Conservation (phyloP, 2,113 vertebrate species). For the Ailurus styani region DNA sequence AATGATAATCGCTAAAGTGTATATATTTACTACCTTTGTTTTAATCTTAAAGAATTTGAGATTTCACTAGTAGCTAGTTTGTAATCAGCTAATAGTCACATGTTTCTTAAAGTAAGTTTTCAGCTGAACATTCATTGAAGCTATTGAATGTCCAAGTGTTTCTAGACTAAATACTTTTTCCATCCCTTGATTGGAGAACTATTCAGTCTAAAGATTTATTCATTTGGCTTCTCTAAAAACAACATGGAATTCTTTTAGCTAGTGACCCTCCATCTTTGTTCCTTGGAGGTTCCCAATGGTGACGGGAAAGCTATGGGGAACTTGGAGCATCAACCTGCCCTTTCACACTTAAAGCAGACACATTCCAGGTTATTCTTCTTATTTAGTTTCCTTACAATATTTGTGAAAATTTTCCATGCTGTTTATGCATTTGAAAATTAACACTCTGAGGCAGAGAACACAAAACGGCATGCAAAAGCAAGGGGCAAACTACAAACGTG, state of each 20-base stretch:
- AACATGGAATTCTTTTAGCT: neutral
- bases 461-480: neutral
- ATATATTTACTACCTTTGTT: neutral
- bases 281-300: accelerated
- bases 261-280: neutral
- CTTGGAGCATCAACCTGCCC: accelerated
- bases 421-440: neutral
- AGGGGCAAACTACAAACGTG: neutral
- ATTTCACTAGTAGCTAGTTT: neutral
- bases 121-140: neutral
- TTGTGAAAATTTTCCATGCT: neutral
- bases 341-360: neutral
- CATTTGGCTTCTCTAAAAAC: neutral
- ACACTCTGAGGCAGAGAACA: neutral
- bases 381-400: neutral
- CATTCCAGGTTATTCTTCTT: neutral
- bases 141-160: neutral
- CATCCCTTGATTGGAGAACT: neutral
- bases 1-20: neutral
- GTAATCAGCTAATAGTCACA: neutral
- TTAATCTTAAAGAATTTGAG: neutral
- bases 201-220: neutral
- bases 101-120: neutral
- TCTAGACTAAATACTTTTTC: neutral
- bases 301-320: neutral